Evolutionary conservation across 2,797 vertebrate species (phyloP), one percentile per base, ranked within the genome.

Genomic region (Anniella stebbinsi): DNA sequence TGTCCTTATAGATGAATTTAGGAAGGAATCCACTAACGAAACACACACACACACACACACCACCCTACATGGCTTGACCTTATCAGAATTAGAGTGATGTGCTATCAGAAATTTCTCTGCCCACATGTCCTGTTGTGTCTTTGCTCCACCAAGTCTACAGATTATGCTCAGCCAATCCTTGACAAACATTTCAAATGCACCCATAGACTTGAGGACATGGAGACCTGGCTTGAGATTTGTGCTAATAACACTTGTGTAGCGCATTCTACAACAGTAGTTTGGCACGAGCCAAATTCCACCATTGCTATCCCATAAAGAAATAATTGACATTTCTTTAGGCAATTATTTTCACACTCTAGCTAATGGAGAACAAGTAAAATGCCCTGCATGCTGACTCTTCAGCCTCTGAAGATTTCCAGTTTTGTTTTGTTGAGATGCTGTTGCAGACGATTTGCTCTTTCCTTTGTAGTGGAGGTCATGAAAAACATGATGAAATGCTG

Each of bases 401-500:
- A 28, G 33, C n/a, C 84, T 80, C 72, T 85, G 78, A 88, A 80
- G 60, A 8, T 89, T 80, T 89, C 84, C 69, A 80, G 15, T 78
- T 88, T 87, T 81, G 84, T 88, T 89, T 89, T 75, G 57, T 0
- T 1, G 1, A 36, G 57, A 69, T 70, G 72, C 67, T 87, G 69
- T 81, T 93, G 70, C 90, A 92, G 85, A 91, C 85, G 90, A 92
- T 18, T 38, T 7, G 17, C 75, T 89, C 86, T 89, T 91, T 23
- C 0, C 38, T 93, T 93, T 92, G 63, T 38, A 38, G 28, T 2
- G 13, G 63, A 88, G 80, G 57, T 93, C 81, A 89, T 33, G 76
- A 76, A 67, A 87, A 84, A 89, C 28, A 38, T 77, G 89, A 86
- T 36, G 45, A 94, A 90, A 73, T 15, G 15, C 60, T 60, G 66